Percentiles rank a stretch among this genome's conserved stretches.
These are phyloP conservation scores for Ceriagrion tenellum DNA, from an alignment of 2,888 invertebrate genomes.

Conservation along the genomic window DNA sequence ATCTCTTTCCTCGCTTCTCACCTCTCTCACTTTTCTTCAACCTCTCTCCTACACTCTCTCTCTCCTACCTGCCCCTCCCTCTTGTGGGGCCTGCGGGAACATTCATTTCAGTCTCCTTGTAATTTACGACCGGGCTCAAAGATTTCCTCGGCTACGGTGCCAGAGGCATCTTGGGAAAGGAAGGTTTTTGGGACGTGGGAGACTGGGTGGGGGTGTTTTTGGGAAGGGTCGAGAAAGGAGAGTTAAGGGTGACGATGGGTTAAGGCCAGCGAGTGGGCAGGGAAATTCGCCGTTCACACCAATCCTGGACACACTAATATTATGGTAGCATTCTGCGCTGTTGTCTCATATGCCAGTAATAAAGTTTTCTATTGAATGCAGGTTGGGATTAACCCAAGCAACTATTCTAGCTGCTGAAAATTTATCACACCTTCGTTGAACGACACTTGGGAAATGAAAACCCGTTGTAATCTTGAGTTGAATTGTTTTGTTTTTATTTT, in stretches of 20 bases:
- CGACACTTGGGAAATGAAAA: too few relatives aligned
- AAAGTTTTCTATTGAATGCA: too few relatives aligned
- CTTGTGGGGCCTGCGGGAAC: slow-evolving; percentile 45
- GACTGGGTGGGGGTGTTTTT: not conserved
- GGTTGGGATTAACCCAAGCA: too few relatives aligned
- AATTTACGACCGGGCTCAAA: slow-evolving; percentile 67
- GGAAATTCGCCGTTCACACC: not conserved
- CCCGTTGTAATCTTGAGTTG: too few relatives aligned
- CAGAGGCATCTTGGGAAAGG: slow-evolving; percentile 46
- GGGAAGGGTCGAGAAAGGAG: not conserved
- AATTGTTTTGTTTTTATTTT: too few relatives aligned
- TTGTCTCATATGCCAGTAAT: too few relatives aligned
- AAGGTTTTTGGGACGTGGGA: not conserved
- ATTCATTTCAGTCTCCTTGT: slow-evolving; percentile 62
- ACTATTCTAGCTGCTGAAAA: too few relatives aligned
- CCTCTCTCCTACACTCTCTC: not conserved
- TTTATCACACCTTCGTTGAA: too few relatives aligned
- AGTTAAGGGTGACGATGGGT: not conserved
- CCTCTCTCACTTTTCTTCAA: not conserved
- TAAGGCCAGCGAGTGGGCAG: not conserved
- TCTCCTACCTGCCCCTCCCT: not conserved
- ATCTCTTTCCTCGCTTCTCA: not conserved
- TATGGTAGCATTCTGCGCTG: too few relatives aligned
- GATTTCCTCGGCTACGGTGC: slow-evolving; percentile 63
- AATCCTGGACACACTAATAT: too few relatives aligned